Percentiles rank a stretch among this genome's conserved stretches.
Conservation (phyloP, 2,797 vertebrate genomes). For the Miichthys miiuy region DNA sequence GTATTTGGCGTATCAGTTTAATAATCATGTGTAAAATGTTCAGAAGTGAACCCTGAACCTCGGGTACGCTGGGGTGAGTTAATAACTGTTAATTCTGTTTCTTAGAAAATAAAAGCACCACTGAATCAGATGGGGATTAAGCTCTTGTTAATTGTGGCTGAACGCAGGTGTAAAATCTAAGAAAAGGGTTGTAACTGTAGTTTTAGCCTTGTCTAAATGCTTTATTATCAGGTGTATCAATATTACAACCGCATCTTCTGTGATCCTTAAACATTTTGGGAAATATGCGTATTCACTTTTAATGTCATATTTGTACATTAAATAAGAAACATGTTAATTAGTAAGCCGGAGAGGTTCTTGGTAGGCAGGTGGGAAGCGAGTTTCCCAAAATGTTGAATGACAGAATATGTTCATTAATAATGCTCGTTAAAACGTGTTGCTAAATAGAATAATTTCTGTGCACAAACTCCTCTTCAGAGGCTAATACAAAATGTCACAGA, state of each 20-base stretch:
- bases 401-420: neutral
- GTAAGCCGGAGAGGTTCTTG: neutral
- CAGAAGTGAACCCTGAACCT: neutral
- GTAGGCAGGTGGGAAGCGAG: neutral
- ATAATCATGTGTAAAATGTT: neutral
- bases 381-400: neutral
- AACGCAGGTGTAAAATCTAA: too few relatives aligned
- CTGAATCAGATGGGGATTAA: neutral
- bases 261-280: neutral
- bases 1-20: neutral
- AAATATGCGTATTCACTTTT: neutral
- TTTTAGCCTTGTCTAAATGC: neutral
- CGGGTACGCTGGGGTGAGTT: too few relatives aligned
- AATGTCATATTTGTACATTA: neutral
- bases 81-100: neutral
- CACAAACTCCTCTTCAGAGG: neutral
- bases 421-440: neutral
- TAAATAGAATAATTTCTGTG: neutral
- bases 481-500: conserved; percentile 11
- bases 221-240: neutral
- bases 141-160: too few relatives aligned
- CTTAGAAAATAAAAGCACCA: too few relatives aligned
- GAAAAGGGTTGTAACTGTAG: neutral
- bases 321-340: neutral
- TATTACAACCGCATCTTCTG: neutral